Evolutionary conservation across 2,797 vertebrate species (phyloP).

Genomic region (Chromis chromis): DNA sequence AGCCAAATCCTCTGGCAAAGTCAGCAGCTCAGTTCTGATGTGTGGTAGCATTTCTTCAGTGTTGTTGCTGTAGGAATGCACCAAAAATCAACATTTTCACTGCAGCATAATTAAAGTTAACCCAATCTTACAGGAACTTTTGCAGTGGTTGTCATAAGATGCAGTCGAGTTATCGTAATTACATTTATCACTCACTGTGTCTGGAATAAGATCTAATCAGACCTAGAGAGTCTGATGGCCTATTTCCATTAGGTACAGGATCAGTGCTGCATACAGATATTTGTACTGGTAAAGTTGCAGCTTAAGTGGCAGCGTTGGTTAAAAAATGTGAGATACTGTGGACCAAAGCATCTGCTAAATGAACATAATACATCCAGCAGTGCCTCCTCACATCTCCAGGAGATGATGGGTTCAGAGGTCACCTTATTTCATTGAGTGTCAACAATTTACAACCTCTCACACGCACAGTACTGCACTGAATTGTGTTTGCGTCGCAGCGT

Average conservation of each 20-base stretch:
- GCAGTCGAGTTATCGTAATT: conserved; percentile 1
- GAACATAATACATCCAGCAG: conserved; percentile 11
- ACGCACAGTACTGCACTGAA: neutral
- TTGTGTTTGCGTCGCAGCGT: conserved; percentile 19
- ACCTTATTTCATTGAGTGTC: conserved; percentile 19
- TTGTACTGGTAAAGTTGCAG: neutral
- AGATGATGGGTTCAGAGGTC: conserved; percentile 31
- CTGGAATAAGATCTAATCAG: neutral
- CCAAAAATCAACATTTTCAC: conserved; percentile 15
- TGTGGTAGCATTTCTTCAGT: conserved; percentile 62
- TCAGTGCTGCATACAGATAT: neutral
- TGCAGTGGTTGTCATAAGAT: neutral
- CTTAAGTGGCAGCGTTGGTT: neutral
- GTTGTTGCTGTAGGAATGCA: conserved; percentile 50
- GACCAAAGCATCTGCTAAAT: conserved; percentile 27
- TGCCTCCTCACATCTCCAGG: neutral
- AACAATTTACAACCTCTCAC: conserved; percentile 11
- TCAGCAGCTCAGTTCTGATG: conserved; percentile 71
- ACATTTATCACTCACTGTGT: neutral
- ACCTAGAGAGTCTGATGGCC: neutral
- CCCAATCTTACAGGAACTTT: neutral
- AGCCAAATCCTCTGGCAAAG: conserved; percentile 76
- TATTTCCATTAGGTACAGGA: neutral
- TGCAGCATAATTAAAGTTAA: conserved; percentile 35
- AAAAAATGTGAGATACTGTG: conserved; percentile 13